Evolutionary conservation across 1,140 invertebrate genomes (phyloP).

Genomic region (Bradynema listronoti): DNA sequence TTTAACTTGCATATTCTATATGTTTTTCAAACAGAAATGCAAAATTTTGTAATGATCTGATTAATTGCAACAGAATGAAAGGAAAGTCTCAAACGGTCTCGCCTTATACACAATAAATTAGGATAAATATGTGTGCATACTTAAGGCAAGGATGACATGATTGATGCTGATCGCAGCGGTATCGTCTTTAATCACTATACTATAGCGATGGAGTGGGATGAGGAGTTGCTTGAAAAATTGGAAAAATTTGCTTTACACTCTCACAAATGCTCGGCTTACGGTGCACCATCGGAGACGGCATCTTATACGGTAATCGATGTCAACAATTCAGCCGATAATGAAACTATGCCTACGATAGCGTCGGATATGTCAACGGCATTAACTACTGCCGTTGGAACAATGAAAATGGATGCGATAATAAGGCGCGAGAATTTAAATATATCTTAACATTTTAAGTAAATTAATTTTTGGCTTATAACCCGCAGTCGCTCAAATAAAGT

Average conservation of each 20-base stretch:
- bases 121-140: slow-evolving; percentile 1
- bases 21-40: neutral
- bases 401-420: too few relatives aligned
- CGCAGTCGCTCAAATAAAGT: too few relatives aligned
- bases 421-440: too few relatives aligned
- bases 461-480: too few relatives aligned
- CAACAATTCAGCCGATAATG: too few relatives aligned
- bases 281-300: neutral
- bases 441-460: too few relatives aligned
- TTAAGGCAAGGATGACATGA: slow-evolving; percentile 46
- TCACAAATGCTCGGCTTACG: neutral
- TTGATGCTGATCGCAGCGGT: slow-evolving; percentile 34
- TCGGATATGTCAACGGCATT: too few relatives aligned
- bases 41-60: neutral
- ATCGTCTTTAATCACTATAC: slow-evolving; percentile 32
- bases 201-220: slow-evolving; percentile 49
- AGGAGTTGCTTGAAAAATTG: slow-evolving; percentile 47
- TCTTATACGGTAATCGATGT: too few relatives aligned
- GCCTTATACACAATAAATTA: neutral
- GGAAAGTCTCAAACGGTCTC: neutral
- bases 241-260: slow-evolving; percentile 28
- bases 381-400: too few relatives aligned
- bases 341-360: too few relatives aligned
- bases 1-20: neutral
- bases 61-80: neutral